Conservation (phyloP, 1,140 invertebrate species). For the Macrobrachium nipponense region DNA sequence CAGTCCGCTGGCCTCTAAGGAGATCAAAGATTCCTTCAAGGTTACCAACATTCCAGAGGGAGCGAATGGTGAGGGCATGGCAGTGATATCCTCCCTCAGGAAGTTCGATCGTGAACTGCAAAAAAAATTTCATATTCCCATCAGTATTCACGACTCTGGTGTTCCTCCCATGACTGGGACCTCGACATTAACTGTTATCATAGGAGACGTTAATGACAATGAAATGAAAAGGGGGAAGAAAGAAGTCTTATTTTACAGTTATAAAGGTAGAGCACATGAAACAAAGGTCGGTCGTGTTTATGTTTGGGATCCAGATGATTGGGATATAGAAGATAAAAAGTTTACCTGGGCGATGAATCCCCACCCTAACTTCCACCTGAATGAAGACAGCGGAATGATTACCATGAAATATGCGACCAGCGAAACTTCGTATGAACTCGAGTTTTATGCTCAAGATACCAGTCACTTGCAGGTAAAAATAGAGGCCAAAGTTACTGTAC, state of each 20-base stretch:
- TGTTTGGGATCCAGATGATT: conserved; percentile 96
- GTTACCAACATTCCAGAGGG: conserved; percentile 95
- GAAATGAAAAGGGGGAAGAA: conserved; percentile 96
- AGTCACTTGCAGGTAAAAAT: conserved; percentile 84
- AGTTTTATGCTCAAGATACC: conserved; percentile 93
- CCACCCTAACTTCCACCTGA: conserved; percentile 83
- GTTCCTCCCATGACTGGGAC: conserved; percentile 91
- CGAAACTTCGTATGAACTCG: conserved; percentile 84
- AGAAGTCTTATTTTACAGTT: conserved; percentile 97
- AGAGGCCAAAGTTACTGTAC: conserved; percentile 89
- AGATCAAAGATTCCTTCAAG: conserved; percentile 92
- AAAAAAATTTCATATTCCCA: conserved; percentile 94
- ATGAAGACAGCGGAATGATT: conserved; percentile 94
- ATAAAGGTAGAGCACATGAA: conserved; percentile 75
- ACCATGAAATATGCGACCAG: conserved; percentile 92
- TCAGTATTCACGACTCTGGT: conserved; percentile 92
- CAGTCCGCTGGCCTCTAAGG: conserved; percentile 91
- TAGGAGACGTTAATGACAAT: conserved; percentile 96
- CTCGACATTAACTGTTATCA: conserved; percentile 88
- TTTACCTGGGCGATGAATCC: conserved; percentile 91
- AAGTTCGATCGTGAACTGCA: conserved; percentile 95
- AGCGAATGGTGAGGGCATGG: conserved; percentile 95
- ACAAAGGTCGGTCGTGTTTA: conserved; percentile 95
- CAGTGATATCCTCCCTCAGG: conserved; percentile 87
- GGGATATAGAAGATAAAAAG: conserved; percentile 96